Base-by-base conservation (phyloP, 2,797 vertebrate genomes). In the Xenops minutus region DNA sequence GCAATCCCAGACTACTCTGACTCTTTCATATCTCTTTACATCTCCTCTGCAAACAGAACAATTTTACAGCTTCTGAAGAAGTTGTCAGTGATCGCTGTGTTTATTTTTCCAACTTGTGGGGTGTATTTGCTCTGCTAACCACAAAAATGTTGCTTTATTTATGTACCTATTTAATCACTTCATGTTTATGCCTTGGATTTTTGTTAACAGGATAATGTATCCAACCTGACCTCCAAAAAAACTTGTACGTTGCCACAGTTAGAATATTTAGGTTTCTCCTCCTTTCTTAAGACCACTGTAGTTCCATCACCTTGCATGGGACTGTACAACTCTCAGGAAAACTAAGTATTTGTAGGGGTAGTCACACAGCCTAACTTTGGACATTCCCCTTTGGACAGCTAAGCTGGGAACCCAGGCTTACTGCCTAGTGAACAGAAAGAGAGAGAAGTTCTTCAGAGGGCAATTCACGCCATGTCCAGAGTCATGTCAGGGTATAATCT, bases 271-370 rank as follows among this genome's bases (percentile, higher is more conserved):
- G 10, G 7, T 37, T 7, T 44, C 15, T n/a, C 85, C 37, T 83
- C 9, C 13, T 67, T 88, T 62, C 18, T 32, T 85, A 69, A 55
- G 11, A 54, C 5, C 2, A 6, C 7, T 44, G 7, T 48, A 39
- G 10, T 43, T 93, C 41, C 7, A 19, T n/a, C 22, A 39, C 13
- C 24, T 81, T 67, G 12, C 14, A 7, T 32, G 24, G 21, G 43
- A 64, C 22, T 34, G 2, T 21, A 32, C 17, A 81, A 24, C 6
- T n/a, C 37, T n/a, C 30, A 51, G 14, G 7, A 94, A 88, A 88
- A 39, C 7, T 34, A 2, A 0, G 0, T n/a, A 6, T 30, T 56
- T 54, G 8, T 64, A 36, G 12, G 46, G 4, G 6, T 41, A 63
- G 14, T 36, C 29, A 56, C 30, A 46, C 5, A 78, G 30, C 16